Evolutionary conservation across 2,888 invertebrate genomes (phyloP), one percentile per base, ranked within the genome.

Genomic region (Bimastos eiseni): DNA sequence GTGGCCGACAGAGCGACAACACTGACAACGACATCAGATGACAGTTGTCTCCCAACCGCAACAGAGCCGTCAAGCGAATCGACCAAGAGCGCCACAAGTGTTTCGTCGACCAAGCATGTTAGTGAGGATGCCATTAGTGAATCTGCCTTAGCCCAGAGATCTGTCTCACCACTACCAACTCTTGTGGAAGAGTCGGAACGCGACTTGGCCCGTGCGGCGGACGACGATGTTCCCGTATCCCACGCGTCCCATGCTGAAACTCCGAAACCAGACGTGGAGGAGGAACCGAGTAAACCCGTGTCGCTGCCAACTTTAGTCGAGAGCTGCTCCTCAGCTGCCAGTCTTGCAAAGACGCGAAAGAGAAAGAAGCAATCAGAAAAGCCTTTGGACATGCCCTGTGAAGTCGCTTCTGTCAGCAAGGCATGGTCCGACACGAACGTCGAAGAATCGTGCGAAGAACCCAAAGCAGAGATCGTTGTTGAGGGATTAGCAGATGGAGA

Each of bases 81-180:
- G 8, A n/a, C 30, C 11, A 70, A n/a, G 17, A 70, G n/a, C n/a
- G 70, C n/a, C 6, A 70, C 70, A 70, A 70, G 70, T 13, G 13
- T n/a, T 70, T n/a, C 11, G 70, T n/a, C 70, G 6, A n/a, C 17
- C 36, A 36, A 86, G 24, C 5, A 86, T 34, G 30, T 36, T 5
- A 86, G 15, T 30, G 84, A 84, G 34, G 21, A 19, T 36, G 36
- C 24, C 21, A 6, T 86, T 21, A 36, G 17, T 37, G 37, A 86
- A 34, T 86, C 86, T 86, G 86, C 37, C 86, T 86, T 86, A 86
- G 86, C 34, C 17, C 70, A 70, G 70, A 70, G n/a, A 70, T 70
- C 30, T 70, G 70, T 70, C 70, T 70, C 70, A 36, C 86, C 34
- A 36, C 6, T 36, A 17, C 36, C 34, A 19, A 86, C 34, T 17